Percentiles rank a stretch among this genome's conserved stretches.
phyloP scores from a whole-genome alignment of 2,113 vertebrate species.

The Cyanistes caeruleus region DNA sequence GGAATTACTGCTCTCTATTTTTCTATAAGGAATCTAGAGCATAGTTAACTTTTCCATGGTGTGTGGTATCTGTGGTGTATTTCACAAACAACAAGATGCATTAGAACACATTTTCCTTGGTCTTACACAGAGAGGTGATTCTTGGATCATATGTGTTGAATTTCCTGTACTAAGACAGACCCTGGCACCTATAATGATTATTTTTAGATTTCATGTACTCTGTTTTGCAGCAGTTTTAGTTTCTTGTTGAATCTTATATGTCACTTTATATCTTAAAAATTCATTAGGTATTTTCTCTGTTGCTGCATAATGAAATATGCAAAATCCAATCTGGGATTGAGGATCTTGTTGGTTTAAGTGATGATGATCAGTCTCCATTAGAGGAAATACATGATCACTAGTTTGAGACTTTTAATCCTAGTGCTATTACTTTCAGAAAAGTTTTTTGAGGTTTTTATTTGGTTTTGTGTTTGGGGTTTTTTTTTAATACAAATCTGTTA shows the following conservation, averaged over 20 bases:
- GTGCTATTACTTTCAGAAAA: background rate
- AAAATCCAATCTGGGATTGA: background rate
- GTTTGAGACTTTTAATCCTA: background rate
- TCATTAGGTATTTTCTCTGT: background rate
- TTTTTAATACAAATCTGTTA: background rate
- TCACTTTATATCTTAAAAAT: background rate
- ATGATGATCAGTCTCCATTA: background rate
- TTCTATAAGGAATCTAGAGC: background rate
- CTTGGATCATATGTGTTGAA: background rate
- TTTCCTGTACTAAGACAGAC: background rate
- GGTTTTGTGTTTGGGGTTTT: rapidly evolving
- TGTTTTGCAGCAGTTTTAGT: background rate
- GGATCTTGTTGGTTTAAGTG: background rate
- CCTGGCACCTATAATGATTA: background rate
- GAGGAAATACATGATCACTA: conserved; percentile 12
- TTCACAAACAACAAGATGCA: background rate
- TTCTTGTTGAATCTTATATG: background rate
- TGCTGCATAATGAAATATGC: background rate
- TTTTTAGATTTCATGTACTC: background rate
- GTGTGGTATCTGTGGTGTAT: background rate
- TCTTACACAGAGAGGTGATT: background rate
- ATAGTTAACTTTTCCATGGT: background rate
- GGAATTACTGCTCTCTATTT: background rate
- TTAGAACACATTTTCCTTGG: background rate
- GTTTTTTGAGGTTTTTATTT: background rate